Evolutionary conservation across 2,888 invertebrate genomes (phyloP).

Genomic region (Dyspetes luteomarginatus): DNA sequence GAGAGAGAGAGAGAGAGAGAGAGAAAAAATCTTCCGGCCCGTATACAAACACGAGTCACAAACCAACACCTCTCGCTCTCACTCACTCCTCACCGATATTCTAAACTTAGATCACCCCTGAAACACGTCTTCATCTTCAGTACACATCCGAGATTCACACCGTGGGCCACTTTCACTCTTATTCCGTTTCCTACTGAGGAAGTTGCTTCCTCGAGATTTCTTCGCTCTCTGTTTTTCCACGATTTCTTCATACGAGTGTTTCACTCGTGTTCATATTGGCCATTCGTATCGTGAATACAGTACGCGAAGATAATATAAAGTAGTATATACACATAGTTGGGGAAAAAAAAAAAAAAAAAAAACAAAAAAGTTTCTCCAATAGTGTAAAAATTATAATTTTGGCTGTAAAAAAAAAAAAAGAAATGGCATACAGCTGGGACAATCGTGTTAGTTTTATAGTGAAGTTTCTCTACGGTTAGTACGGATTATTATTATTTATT

Average conservation of each 20-base stretch:
- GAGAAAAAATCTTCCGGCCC: conserved; percentile 39
- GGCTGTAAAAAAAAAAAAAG: conserved; percentile 23
- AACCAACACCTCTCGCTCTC: conserved; percentile 38
- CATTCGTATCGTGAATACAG: background rate
- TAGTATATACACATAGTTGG: background rate
- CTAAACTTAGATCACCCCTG: conserved; percentile 79
- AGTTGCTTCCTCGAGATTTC: conserved; percentile 40
- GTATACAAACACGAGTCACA: conserved; percentile 60
- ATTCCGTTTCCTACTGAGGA: conserved; percentile 64
- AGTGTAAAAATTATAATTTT: conserved; percentile 13
- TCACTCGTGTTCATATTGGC: background rate
- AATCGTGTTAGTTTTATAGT: conserved; percentile 93
- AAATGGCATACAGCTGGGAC: conserved; percentile 94
- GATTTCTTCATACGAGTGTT: background rate
- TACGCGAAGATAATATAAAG: background rate
- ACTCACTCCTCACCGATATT: conserved; percentile 59
- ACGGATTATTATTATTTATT: conserved; percentile 48
- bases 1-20: conserved; percentile 37
- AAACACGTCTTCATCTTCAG: conserved; percentile 71
- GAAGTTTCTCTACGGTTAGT: conserved; percentile 92
- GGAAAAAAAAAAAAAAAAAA: background rate
- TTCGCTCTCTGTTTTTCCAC: background rate
- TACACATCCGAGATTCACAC: conserved; percentile 73
- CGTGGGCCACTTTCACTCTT: conserved; percentile 72
- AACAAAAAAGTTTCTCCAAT: background rate